Evolutionary conservation across 2,113 vertebrate species (phyloP).

Genomic region (Gorsachius goisagi): DNA sequence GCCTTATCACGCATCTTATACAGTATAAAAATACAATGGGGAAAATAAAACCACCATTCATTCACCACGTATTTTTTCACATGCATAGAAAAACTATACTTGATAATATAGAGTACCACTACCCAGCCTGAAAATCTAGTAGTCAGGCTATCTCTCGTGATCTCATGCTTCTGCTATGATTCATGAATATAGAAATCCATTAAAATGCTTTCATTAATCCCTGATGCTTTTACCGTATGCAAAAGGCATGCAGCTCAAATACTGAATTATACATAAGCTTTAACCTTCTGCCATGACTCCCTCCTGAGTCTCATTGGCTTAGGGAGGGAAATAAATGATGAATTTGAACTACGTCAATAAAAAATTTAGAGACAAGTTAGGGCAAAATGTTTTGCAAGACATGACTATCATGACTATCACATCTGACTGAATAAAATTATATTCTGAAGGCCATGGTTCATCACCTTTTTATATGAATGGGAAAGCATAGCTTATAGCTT

Average conservation of each 20-base stretch:
- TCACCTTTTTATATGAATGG: background rate
- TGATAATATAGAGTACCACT: background rate
- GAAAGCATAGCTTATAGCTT: background rate
- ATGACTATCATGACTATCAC: background rate
- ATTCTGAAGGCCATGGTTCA: background rate
- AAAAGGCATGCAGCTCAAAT: constrained; percentile 36
- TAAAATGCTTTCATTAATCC: constrained; percentile 38
- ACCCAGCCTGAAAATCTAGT: background rate
- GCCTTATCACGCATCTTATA: background rate
- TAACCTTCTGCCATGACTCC: constrained; percentile 33
- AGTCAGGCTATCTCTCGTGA: background rate
- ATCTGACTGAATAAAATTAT: background rate
- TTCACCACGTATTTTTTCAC: background rate
- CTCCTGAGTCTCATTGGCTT: constrained; percentile 25
- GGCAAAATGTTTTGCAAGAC: constrained; percentile 11
- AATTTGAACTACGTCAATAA: background rate
- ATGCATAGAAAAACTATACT: background rate
- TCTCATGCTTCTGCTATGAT: constrained; percentile 20
- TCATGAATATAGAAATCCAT: background rate
- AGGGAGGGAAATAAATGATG: background rate
- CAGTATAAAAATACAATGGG: background rate
- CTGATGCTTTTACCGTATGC: constrained; percentile 30
- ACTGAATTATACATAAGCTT: background rate
- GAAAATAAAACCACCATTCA: background rate
- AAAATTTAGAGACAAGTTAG: constrained; percentile 24